A percentile compares a stretch with the other conserved stretches of the same genome.
These are phyloP conservation scores for Mungos mungo DNA, from an alignment of 2,113 vertebrate genomes.

Conservation along the genomic window DNA sequence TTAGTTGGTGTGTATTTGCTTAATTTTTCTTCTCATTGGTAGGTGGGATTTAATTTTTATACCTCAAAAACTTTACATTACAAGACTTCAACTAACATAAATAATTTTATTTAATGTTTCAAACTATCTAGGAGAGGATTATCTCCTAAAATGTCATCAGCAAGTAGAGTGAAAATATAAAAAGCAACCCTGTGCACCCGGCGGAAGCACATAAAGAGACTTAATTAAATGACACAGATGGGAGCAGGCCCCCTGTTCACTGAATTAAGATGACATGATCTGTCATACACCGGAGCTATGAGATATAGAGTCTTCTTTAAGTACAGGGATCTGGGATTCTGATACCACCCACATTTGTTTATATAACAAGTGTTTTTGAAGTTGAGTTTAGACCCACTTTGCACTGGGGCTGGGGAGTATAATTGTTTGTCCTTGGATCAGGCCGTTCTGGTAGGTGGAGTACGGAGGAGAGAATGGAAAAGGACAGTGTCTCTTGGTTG, in stretches of 20 bases:
- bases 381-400: neutral
- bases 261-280: neutral
- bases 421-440: neutral
- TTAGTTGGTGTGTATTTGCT: neutral
- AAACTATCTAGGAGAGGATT: neutral
- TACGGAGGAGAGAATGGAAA: neutral
- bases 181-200: neutral
- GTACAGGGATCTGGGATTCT: neutral
- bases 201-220: neutral
- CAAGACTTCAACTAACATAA: neutral
- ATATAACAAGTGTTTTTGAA: neutral
- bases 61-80: neutral
- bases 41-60: slow-evolving; percentile 43
- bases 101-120: neutral
- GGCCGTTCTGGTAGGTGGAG: neutral
- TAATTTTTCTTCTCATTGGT: neutral
- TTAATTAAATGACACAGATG: neutral
- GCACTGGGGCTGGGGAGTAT: neutral
- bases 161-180: neutral
- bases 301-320: neutral
- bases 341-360: neutral
- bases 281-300: neutral
- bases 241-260: neutral
- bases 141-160: slow-evolving; percentile 29
- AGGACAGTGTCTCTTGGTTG: neutral